A percentile compares a stretch with the other conserved stretches of the same genome.
phyloP scores from a whole-genome alignment of 2,797 vertebrate genomes.

The Melanotaenia maccullochi region DNA sequence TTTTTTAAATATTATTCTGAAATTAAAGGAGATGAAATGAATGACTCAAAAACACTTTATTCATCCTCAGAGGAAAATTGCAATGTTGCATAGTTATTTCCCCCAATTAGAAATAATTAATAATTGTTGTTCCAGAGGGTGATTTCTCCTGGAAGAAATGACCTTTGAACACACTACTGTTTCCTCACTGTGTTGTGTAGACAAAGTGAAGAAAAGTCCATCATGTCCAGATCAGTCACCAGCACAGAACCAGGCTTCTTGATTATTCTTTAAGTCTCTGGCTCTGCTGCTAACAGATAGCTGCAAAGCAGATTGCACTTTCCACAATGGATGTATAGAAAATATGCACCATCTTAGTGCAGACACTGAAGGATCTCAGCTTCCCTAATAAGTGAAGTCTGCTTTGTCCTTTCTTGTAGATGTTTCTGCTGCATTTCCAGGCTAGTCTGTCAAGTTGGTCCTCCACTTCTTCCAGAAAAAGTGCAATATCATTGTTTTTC shows the following conservation, averaged over 20 bases:
- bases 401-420: too few relatives aligned
- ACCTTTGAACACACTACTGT: neutral
- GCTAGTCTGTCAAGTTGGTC: neutral
- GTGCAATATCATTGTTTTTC: neutral
- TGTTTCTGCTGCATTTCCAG: neutral
- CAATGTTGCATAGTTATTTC: neutral
- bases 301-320: too few relatives aligned
- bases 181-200: neutral
- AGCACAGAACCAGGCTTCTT: neutral
- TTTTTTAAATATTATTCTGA: too few relatives aligned
- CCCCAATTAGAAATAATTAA: neutral
- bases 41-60: neutral
- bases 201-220: neutral
- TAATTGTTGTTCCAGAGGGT: neutral
- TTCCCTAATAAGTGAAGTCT: too few relatives aligned
- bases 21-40: neutral
- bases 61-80: neutral
- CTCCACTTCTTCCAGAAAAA: neutral
- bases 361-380: too few relatives aligned
- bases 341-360: too few relatives aligned
- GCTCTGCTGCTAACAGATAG: too few relatives aligned
- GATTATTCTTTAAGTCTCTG: neutral
- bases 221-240: neutral
- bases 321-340: too few relatives aligned
- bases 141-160: neutral